Conservation (phyloP, 2,797 vertebrate genomes). For the Sandelia bainsii region DNA sequence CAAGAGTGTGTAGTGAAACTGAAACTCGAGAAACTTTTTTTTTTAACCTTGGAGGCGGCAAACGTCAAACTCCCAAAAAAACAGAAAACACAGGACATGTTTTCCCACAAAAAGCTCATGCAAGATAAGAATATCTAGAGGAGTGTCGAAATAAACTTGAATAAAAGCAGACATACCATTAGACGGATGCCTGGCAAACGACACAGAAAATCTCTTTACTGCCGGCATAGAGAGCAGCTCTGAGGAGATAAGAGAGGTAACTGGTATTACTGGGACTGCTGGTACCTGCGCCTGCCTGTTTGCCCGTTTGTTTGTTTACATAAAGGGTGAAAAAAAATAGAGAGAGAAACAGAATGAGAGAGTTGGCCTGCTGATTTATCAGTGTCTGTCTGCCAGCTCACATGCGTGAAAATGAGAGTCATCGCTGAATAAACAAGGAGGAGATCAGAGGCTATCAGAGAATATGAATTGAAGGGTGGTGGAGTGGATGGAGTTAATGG, state of each 20-base stretch:
- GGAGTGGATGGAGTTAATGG: constrained; percentile 25
- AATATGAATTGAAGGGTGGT: constrained; percentile 5
- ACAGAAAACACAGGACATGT: constrained; percentile 65
- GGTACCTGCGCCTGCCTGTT: constrained; percentile 47
- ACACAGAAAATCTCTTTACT: constrained; percentile 99
- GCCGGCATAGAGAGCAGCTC: constrained; percentile 99
- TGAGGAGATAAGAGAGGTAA: constrained; percentile 96
- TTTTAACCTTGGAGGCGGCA: constrained; percentile 46
- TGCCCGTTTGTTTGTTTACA: constrained; percentile 36
- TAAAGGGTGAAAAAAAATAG: neutral
- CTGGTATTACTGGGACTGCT: constrained; percentile 82
- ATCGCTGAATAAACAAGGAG: constrained; percentile 29
- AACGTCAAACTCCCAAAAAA: constrained; percentile 51
- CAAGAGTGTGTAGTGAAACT: constrained; percentile 51
- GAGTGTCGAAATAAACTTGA: constrained; percentile 83
- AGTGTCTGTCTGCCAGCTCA: constrained; percentile 31
- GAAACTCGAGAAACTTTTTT: constrained; percentile 28
- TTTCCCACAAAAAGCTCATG: constrained; percentile 82
- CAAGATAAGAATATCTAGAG: constrained; percentile 80
- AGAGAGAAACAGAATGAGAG: constrained; percentile 21
- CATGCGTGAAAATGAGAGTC: constrained; percentile 33
- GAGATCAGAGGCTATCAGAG: constrained; percentile 3
- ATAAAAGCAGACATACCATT: constrained; percentile 98
- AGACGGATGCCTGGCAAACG: constrained; percentile 99
- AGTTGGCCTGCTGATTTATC: constrained; percentile 39